phyloP scores from a whole-genome alignment of 2,113 vertebrate genomes.

The Lota lota region DNA sequence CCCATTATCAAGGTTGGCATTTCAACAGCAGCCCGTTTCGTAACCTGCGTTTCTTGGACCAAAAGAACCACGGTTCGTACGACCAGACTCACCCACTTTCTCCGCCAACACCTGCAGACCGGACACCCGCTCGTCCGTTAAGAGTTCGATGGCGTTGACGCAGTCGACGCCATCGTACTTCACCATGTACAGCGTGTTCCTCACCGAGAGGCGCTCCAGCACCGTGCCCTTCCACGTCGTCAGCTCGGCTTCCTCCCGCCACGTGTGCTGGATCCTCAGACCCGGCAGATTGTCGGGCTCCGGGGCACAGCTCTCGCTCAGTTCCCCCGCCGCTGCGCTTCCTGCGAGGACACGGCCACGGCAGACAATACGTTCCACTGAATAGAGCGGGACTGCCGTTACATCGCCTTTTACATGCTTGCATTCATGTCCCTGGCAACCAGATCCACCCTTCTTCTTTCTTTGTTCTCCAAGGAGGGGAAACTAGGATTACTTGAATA shows the following conservation, averaged over 20 bases:
- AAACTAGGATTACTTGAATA: no score
- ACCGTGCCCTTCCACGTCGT: conserved; percentile 82
- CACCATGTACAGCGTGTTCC: conserved; percentile 78
- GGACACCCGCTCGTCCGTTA: conserved; percentile 77
- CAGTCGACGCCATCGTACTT: conserved; percentile 82
- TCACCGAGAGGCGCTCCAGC: conserved; percentile 75
- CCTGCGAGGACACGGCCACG: conserved; percentile 37
- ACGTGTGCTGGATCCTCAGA: conserved; percentile 77
- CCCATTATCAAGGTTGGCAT: no score
- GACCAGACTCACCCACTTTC: conserved; percentile 73
- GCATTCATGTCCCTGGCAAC: no score
- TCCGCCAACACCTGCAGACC: conserved; percentile 74
- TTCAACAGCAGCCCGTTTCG: no score
- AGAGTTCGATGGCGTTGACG: conserved; percentile 80
- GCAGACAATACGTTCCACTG: no score
- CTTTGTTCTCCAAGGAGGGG: no score
- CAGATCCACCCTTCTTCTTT: no score
- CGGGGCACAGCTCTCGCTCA: conserved; percentile 70
- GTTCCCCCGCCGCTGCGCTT: conserved; percentile 80
- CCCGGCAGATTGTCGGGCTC: conserved; percentile 77
- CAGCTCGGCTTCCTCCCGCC: conserved; percentile 77
- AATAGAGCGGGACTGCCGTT: no score
- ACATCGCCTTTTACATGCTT: no score
- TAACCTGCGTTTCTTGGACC: not conserved
- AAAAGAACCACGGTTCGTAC: not conserved